Percentiles rank a stretch among this genome's conserved stretches.
phyloP scores from a whole-genome alignment of 2,113 vertebrate genomes.

The Psettodes erumei region DNA sequence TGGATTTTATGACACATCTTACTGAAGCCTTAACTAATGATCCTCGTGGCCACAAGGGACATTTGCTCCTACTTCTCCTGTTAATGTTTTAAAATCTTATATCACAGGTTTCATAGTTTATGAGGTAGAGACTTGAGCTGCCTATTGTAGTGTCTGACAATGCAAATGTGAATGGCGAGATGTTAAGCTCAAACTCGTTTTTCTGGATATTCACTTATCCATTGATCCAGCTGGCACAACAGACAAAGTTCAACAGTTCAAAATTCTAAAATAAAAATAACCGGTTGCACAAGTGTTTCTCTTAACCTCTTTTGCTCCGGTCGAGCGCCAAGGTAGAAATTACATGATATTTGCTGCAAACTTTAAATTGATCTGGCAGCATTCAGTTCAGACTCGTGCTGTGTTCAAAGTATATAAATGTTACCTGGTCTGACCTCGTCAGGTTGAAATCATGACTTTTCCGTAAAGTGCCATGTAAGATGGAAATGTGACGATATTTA shows the following conservation, averaged over 20 bases:
- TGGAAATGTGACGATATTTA: constrained; percentile 4
- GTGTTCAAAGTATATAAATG: background rate
- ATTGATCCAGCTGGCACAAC: background rate
- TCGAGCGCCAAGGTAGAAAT: too few species aligned
- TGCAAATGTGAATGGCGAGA: background rate
- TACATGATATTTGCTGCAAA: background rate
- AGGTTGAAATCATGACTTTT: background rate
- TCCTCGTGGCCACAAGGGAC: background rate
- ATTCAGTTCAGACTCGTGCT: background rate
- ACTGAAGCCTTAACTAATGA: background rate
- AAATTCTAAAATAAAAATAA: too few species aligned
- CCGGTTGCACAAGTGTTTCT: background rate
- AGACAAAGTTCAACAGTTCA: too few species aligned
- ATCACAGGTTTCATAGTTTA: background rate
- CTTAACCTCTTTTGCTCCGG: background rate
- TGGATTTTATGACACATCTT: background rate
- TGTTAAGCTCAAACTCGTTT: background rate
- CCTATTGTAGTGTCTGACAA: background rate
- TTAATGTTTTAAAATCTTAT: background rate
- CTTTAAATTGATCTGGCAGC: background rate
- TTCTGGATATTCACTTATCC: background rate
- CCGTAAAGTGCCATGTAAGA: background rate
- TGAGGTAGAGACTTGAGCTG: background rate
- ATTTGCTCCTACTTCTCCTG: background rate
- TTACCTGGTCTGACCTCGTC: background rate